Evolutionary conservation across 2,888 invertebrate species (phyloP), one percentile per base, ranked within the genome.

Genomic region (Coremacera marginata): DNA sequence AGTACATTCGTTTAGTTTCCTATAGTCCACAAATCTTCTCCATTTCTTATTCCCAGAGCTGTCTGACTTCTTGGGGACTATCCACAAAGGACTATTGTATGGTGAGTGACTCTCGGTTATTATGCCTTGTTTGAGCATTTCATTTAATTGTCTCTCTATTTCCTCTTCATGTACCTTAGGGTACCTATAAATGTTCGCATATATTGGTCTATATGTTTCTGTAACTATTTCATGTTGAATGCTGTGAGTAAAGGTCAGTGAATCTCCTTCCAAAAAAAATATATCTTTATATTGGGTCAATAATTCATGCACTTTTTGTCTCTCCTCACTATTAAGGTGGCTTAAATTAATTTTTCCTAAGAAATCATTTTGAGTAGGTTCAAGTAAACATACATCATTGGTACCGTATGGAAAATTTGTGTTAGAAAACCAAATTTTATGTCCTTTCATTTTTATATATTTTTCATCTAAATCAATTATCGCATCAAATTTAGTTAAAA

Each of bases 11-110:
- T n/a, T n/a, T n/a, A n/a, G n/a, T n/a, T n/a, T n/a, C n/a, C n/a
- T n/a, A n/a, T n/a, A n/a, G n/a, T n/a, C n/a, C n/a, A 76, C 55
- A 2, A 70, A 49, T 3, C 70, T 34, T 19, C 75, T 11, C 75
- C 70, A 70, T 44, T 62, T 68, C 34, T 76, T 14, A 8, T 22
- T 70, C 11, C 51, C 70, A 25, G 62, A 60, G 31, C 57, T 60
- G 14, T 76, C 75, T 2, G 27, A 22, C 44, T 76, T 76, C 31
- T 76, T 76, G 7, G 75, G 75, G 4, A 76, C 75, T 60, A 75
- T 68, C 68, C 57, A 75, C 7, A 75, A 2, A 14, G 75, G 75
- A 19, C 51, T 34, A 4, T 31, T 31, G 31, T 31, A 31, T 31
- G 31, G 31, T 31, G 31, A 31, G 31, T 31, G 3, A 31, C 31